These are phyloP conservation scores for Mystacides longicornis DNA, from an alignment of 2,888 invertebrate genomes.

Conservation along the genomic window DNA sequence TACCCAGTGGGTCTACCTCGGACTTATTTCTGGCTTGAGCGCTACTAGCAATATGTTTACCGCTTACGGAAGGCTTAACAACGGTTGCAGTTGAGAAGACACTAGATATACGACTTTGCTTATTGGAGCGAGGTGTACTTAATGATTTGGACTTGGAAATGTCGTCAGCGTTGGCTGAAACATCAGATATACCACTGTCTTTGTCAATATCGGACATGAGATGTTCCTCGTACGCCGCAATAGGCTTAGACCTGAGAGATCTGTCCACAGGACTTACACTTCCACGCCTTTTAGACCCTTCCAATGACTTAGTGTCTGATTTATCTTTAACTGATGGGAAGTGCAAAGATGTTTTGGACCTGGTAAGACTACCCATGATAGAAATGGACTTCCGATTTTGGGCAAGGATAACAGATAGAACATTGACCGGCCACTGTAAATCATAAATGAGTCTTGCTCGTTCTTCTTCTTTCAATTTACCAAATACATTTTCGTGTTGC, in stretches of 20 bases:
- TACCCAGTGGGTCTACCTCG: not conserved
- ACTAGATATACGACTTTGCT: not conserved
- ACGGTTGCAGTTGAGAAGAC: not conserved
- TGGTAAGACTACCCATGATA: constrained; percentile 48
- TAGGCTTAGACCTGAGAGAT: not conserved
- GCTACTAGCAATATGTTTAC: too few relatives aligned
- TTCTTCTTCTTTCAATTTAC: constrained; percentile 37
- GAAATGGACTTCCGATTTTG: constrained; percentile 40
- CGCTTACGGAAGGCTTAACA: too few relatives aligned
- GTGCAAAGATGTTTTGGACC: constrained; percentile 51
- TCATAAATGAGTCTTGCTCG: constrained; percentile 32
- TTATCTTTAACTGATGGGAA: constrained; percentile 36
- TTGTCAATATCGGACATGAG: constrained; percentile 1
- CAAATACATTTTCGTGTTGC: constrained; percentile 43
- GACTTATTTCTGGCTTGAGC: constrained; percentile 4
- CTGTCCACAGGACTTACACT: constrained; percentile 35
- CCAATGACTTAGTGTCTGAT: constrained; percentile 3
- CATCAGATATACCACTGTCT: constrained; percentile 9
- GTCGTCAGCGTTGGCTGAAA: constrained; percentile 1
- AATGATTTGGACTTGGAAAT: not conserved
- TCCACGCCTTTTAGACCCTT: constrained; percentile 30
- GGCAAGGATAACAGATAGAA: constrained; percentile 33
- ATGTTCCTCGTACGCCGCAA: constrained; percentile 6
- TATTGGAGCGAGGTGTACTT: not conserved
- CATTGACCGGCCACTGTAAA: constrained; percentile 44